phyloP scores from a whole-genome alignment of 2,113 vertebrate genomes.

The Cinclus cinclus region DNA sequence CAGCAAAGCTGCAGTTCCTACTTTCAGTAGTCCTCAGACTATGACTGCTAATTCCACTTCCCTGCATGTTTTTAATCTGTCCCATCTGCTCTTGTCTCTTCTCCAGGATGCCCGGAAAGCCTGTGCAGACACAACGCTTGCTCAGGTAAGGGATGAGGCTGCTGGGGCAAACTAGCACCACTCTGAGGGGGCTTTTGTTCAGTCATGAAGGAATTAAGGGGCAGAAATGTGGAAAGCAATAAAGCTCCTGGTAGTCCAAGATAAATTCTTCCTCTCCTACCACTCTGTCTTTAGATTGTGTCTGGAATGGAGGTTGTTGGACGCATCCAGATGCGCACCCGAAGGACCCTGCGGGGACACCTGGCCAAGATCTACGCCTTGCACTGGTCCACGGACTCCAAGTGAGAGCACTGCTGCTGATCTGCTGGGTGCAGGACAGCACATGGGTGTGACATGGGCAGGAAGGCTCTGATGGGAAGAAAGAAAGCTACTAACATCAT shows the following conservation, averaged over 20 bases:
- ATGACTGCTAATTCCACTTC: background rate
- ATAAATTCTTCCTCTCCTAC: background rate
- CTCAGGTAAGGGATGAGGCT: slow-evolving; percentile 74
- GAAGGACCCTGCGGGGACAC: slow-evolving; percentile 91
- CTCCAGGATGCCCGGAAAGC: slow-evolving; percentile 89
- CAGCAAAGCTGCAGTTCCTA: background rate
- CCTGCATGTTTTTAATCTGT: accelerated
- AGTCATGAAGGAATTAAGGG: background rate
- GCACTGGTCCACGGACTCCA: slow-evolving; percentile 93
- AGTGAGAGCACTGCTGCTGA: slow-evolving; percentile 72
- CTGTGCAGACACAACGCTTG: slow-evolving; percentile 85
- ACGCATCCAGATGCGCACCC: slow-evolving; percentile 90
- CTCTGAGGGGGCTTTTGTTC: background rate
- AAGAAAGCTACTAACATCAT: background rate
- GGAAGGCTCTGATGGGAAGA: background rate
- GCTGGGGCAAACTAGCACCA: background rate
- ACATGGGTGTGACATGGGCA: accelerated
- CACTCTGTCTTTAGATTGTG: slow-evolving; percentile 68
- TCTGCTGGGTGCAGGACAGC: background rate
- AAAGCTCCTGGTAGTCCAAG: background rate
- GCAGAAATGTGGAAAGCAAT: background rate
- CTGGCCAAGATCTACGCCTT: slow-evolving; percentile 97
- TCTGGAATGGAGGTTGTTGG: slow-evolving; percentile 79
- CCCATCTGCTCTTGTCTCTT: background rate
- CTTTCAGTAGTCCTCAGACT: background rate